Evolutionary conservation across 2,888 invertebrate species (phyloP).

Genomic region (Micoletzkya japonica): DNA sequence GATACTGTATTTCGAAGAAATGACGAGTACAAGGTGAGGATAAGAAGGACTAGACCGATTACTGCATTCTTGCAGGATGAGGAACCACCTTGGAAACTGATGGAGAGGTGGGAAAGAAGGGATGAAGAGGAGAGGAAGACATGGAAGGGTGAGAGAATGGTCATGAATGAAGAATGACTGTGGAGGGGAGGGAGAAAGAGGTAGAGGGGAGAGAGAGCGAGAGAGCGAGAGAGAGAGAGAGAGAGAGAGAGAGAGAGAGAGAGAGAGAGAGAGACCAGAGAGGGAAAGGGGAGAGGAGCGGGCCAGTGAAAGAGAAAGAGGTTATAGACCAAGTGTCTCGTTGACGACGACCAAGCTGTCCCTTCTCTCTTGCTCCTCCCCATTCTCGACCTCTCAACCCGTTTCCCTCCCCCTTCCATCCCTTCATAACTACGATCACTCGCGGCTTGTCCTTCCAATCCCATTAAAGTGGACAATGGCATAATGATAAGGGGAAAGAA

Average conservation of each 20-base stretch:
- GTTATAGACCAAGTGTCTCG: neutral
- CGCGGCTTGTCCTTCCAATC: no score
- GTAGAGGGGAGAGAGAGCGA: neutral
- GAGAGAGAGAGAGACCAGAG: conserved; percentile 2
- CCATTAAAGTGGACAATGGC: no score
- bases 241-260: neutral
- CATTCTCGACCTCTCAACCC: no score
- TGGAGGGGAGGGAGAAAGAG: neutral
- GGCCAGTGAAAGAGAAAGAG: conserved; percentile 9
- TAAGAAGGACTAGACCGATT: no score
- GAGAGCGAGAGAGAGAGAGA: conserved; percentile 14
- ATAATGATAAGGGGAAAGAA: no score
- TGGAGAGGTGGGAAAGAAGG: neutral
- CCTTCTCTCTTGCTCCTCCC: neutral
- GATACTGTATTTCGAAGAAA: no score
- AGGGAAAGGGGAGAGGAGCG: conserved; percentile 6
- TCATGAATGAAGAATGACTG: neutral
- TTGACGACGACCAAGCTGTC: neutral
- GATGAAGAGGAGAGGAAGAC: neutral
- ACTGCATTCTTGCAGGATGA: no score
- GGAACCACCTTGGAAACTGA: no score
- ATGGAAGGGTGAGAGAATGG: neutral
- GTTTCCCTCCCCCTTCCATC: no score
- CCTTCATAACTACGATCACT: no score
- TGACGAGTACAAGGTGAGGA: no score